Conservation (phyloP, 1,140 invertebrate species). For the Copidosoma floridanum region DNA sequence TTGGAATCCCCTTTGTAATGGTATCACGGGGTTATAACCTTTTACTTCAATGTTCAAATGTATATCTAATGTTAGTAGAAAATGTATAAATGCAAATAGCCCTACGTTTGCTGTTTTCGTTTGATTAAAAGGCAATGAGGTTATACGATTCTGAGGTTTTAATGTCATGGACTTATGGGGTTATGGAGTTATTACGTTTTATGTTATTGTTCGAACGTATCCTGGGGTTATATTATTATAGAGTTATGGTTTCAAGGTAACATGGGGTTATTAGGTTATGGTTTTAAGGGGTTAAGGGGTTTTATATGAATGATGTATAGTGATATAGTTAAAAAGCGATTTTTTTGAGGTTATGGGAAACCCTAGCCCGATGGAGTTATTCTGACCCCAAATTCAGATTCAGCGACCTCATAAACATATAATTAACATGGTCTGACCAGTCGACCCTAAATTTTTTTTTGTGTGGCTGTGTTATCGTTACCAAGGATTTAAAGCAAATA, state of each 20-base stretch:
- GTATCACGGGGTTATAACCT: neutral
- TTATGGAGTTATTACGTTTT: too few relatives aligned
- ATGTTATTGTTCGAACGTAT: too few relatives aligned
- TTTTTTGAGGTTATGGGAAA: too few relatives aligned
- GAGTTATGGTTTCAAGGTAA: neutral
- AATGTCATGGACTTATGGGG: too few relatives aligned
- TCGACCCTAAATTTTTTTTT: neutral
- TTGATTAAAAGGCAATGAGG: neutral
- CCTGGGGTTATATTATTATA: too few relatives aligned
- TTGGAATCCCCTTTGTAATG: neutral
- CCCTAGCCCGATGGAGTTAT: too few relatives aligned
- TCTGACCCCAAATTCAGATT: too few relatives aligned
- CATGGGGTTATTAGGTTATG: neutral
- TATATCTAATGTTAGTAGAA: neutral
- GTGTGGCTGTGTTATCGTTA: too few relatives aligned
- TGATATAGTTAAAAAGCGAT: neutral
- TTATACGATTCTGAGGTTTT: too few relatives aligned
- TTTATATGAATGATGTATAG: neutral
- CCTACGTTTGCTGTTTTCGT: neutral
- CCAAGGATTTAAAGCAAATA: too few relatives aligned
- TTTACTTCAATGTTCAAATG: too few relatives aligned
- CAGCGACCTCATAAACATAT: neutral
- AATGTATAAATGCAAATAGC: neutral
- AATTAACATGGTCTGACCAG: neutral
- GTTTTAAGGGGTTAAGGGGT: too few relatives aligned